These are phyloP conservation scores for Archegozetes longisetosus DNA, from an alignment of 1,140 invertebrate genomes.

Conservation along the genomic window DNA sequence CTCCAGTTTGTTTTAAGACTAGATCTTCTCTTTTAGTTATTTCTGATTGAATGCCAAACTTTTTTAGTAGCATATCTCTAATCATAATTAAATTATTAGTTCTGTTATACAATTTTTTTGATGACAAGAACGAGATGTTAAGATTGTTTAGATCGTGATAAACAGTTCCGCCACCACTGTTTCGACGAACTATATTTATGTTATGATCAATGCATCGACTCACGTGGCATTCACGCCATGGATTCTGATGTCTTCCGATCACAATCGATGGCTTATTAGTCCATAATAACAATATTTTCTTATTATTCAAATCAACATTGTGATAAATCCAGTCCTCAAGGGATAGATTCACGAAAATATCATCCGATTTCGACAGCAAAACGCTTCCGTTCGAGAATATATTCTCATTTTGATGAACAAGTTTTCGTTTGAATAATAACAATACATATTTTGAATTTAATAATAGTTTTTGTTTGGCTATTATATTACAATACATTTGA, in stretches of 20 bases:
- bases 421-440: too few species aligned
- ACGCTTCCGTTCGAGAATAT: too few species aligned
- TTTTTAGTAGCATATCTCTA: neutral
- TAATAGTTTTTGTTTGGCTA: too few species aligned
- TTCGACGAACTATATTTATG: constrained; percentile 53
- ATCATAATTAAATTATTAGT: constrained; percentile 70
- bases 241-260: constrained; percentile 90
- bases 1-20: neutral
- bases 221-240: constrained; percentile 77
- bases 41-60: constrained; percentile 7
- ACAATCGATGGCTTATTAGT: constrained; percentile 82
- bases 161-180: constrained; percentile 90
- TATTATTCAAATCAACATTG: constrained; percentile 49
- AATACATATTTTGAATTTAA: too few species aligned
- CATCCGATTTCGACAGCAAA: constrained; percentile 72
- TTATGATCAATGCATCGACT: constrained; percentile 32
- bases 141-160: constrained; percentile 89
- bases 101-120: constrained; percentile 55
- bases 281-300: constrained; percentile 62
- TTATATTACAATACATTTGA: too few species aligned
- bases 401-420: too few species aligned
- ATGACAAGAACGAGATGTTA: constrained; percentile 77
- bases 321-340: constrained; percentile 86
- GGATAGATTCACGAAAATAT: constrained; percentile 79
- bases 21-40: constrained; percentile 19